Evolutionary conservation across 2,113 vertebrate species (phyloP), one percentile per base, ranked within the genome.

Genomic region (Nothobranchius kuhntae): DNA sequence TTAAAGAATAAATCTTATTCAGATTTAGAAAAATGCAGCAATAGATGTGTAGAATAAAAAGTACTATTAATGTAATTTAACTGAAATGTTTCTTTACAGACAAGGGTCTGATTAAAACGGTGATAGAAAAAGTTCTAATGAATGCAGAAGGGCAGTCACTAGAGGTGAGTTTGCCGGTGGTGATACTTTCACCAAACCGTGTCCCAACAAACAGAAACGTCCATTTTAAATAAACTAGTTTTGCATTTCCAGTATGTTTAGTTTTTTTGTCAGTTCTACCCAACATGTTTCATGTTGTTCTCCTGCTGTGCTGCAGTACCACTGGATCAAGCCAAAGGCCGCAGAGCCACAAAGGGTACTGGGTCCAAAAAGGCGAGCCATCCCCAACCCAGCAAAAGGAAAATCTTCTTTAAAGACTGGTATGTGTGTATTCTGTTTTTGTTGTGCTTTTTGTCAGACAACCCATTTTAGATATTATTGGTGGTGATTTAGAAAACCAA

Each of bases 341-440:
- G 93, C 93, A 78, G 95, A 95, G 51, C 24, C 77, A 45, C 76
- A 84, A 54, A 95, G 89, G 92, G 75, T 70, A 30, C 90, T 88
- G 66, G 87, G 82, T 67, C 93, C 85, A 86, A 95, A 90, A 78
- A 94, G 91, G 64, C 84, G 92, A 78, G 68, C 90, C 26, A 66
- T 93, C 14, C 87, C 92, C 78, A 89, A 68, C 76, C 81, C 91
- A 81, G 81, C 85, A 13, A 95, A 93, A 92, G 92, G 93, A 87
- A 96, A 95, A 91, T 86, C 92, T 75, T 89, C 92, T 73, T 92
- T 95, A 76, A 93, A 92, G 81, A 94, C 94, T 51, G 94, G 95
- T 96, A 92, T 44, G 9, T 77, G 10, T 4, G 36, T 48, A 13
- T 66, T 48, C 65, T 7, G 9, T 40, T 40, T 40, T 7, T 40